A percentile compares a stretch with the other conserved stretches of the same genome.
phyloP scores from a whole-genome alignment of 2,797 vertebrate species.

The Gadopsis marmoratus region DNA sequence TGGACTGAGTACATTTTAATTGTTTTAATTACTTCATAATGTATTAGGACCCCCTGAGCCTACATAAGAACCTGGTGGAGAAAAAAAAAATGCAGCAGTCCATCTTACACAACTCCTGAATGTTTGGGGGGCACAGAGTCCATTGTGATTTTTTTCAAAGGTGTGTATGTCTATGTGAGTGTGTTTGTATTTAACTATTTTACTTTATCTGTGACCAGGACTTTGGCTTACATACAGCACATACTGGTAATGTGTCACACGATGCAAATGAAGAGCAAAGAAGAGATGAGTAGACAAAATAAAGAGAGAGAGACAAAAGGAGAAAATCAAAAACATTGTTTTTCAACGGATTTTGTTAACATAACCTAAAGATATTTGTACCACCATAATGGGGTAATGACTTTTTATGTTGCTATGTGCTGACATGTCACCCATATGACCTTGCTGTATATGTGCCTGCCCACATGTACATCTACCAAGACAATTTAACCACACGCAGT shows the following conservation, averaged over 20 bases:
- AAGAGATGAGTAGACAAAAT: neutral
- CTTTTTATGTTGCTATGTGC: too few relatives aligned
- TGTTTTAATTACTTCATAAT: conserved; percentile 67
- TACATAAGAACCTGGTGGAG: conserved; percentile 29
- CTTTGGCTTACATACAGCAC: too few relatives aligned
- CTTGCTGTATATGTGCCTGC: neutral
- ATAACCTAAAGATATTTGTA: neutral
- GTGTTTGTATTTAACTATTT: neutral
- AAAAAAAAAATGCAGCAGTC: conserved; percentile 9
- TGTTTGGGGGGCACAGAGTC: neutral
- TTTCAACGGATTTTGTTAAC: neutral
- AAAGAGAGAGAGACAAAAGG: neutral
- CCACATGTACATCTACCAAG: neutral
- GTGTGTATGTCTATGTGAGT: neutral
- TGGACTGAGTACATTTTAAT: conserved; percentile 57
- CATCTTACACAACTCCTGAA: conserved; percentile 33
- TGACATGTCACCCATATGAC: neutral
- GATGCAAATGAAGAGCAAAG: neutral
- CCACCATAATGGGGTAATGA: too few relatives aligned
- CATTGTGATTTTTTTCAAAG: conserved; percentile 3
- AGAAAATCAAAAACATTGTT: neutral
- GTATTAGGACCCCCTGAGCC: conserved; percentile 41
- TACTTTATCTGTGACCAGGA: neutral
- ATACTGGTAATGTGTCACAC: neutral
- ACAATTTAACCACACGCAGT: neutral